Base-by-base conservation (phyloP, 2,797 vertebrate species). In the Acrossocheilus fasciatus region DNA sequence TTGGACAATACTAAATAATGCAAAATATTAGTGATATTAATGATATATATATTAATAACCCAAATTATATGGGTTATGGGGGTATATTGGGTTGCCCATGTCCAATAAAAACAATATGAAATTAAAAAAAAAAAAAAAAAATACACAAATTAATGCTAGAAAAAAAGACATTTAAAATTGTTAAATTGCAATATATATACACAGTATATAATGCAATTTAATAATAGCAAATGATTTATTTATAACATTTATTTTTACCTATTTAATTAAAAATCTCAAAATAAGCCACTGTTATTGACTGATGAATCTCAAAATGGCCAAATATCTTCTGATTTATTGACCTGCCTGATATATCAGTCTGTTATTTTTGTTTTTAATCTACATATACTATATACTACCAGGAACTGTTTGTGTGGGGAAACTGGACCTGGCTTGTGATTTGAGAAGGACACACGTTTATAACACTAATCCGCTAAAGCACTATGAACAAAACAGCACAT, bases 391-490 rank as follows among this genome's bases (percentile, higher is more conserved):
- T 82, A 36, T 54, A 12, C 39, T 47, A 45, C 11, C n/a, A 17
- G 39, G 26, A 75, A 64, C 5, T 4, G 23, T 23, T 84, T 26
- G 23, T 76, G 30, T 50, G 54, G 26, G 18, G 20, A 39, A 64
- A 75, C 47, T 57, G 50, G 50, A 74, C 17, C 6, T 15, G n/a
- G 52, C 23, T 62, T 62, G 45, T 1, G 11, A 20, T 80, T 47
- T 80, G 9, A 26, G n/a, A 66, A 66, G 43, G n/a, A 39, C 36
- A 45, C 11, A 83, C 20, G 11, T 75, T 36, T 75, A 10, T 83
- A 66, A 83, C 82, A 20, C 68, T 72, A 59, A 86, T 72, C 76
- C 7, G 15, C 72, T 77, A 41, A 57, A 85, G 76, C 77, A 87
- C 77, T 81, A 87, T 73, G 26, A 83, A 72, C 12, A 17, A 83